phyloP scores from a whole-genome alignment of 2,113 vertebrate species.

The Aphyosemion australe region DNA sequence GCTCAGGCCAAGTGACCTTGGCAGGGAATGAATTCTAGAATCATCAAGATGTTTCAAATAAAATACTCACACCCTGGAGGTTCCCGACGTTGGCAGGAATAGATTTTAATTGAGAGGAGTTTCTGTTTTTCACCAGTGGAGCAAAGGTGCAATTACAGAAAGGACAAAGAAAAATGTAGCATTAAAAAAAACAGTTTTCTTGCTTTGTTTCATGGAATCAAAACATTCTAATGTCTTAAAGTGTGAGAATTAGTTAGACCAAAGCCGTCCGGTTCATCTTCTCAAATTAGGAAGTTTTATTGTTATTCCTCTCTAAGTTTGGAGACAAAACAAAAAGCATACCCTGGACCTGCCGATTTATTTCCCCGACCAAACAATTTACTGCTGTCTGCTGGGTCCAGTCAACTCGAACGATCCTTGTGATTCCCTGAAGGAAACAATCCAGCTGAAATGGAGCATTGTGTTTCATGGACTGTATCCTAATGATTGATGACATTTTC shows the following conservation, averaged over 20 bases:
- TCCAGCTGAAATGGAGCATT: slow-evolving; percentile 68
- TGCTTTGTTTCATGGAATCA: too few species aligned
- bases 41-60: slow-evolving; percentile 61
- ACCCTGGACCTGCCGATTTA: slow-evolving; percentile 40
- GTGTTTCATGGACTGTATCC: slow-evolving; percentile 74
- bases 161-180: not conserved
- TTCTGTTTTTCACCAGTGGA: slow-evolving; percentile 16
- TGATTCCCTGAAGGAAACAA: slow-evolving; percentile 72
- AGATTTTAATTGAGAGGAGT: slow-evolving; percentile 43
- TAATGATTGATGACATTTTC: slow-evolving; percentile 80
- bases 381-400: slow-evolving; percentile 63
- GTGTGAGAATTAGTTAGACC: too few species aligned
- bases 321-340: slow-evolving; percentile 32
- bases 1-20: slow-evolving; percentile 76
- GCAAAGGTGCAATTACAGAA: slow-evolving; percentile 10
- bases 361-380: slow-evolving; percentile 70
- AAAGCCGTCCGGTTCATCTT: not conserved
- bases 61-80: slow-evolving; percentile 53
- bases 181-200: too few species aligned
- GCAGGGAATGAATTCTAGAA: slow-evolving; percentile 52
- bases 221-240: too few species aligned
- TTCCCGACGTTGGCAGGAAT: slow-evolving; percentile 18
- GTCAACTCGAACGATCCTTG: slow-evolving; percentile 72
- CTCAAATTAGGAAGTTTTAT: slow-evolving; percentile 13
- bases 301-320: slow-evolving; percentile 47